Evolutionary conservation across 2,888 invertebrate genomes (phyloP), one percentile per base, ranked within the genome.

Genomic region (Ommatoiulus sabulosus): DNA sequence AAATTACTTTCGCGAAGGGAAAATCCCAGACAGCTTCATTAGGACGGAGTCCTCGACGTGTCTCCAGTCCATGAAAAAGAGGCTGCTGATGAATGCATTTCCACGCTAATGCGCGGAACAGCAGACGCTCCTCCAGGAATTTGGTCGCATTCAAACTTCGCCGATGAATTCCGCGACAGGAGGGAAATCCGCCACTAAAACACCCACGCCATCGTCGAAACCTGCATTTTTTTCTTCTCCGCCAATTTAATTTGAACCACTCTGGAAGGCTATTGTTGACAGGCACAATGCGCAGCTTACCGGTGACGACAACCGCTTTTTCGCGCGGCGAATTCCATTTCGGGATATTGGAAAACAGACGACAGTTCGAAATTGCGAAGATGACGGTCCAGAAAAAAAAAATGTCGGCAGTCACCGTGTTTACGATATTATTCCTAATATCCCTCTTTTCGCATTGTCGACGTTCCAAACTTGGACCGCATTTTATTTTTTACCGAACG

Each of bases 161-260:
- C n/a, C n/a, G 57, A 57, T 57, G 57, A 57, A 57, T 57, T 57
- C 57, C n/a, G 4, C n/a, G 57, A n/a, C 4, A n/a, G 57, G n/a
- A 57, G 57, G 57, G 57, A 57, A 57, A 57, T n/a, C 57, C 52
- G 0, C n/a, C 57, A 6, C n/a, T n/a, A n/a, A n/a, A n/a, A 57
- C 57, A n/a, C 52, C 57, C 57, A 57, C 57, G 57, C n/a, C 57
- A 57, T 57, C 52, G 52, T 35, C 35, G 35, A 35, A 35, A 35
- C 35, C 35, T 35, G 35, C 35, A 35, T 35, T 35, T 35, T 35
- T 57, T 57, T 57, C n/a, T n/a, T n/a, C 1, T n/a, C 57, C n/a
- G 57, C 57, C 57, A 57, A 57, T 57, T 57, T 57, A 57, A 57
- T 57, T 57, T 57, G 57, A 17, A n/a, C 57, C 57, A 57, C 57